Evolutionary conservation across 2,797 vertebrate species (phyloP).

Genomic region (Tenualosa thibaudeaui): DNA sequence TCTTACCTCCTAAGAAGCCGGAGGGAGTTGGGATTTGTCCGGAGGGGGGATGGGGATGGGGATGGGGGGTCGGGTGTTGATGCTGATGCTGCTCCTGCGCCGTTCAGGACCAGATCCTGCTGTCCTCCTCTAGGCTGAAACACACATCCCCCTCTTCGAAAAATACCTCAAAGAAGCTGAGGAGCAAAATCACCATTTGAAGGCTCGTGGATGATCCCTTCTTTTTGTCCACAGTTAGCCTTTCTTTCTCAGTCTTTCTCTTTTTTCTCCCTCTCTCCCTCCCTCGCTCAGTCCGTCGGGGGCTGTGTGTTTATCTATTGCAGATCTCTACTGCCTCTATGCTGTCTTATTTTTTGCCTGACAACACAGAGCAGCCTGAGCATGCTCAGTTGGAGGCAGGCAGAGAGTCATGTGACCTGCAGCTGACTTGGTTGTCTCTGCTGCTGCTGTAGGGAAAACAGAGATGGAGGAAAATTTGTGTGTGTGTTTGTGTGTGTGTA

Average conservation of each 20-base stretch:
- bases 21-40: constrained; percentile 32
- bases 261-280: constrained; percentile 11
- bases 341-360: constrained; percentile 81
- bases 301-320: constrained; percentile 77
- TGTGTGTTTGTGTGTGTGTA: neutral
- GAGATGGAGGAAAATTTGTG: constrained; percentile 49
- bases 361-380: constrained; percentile 77
- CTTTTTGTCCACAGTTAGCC: constrained; percentile 32
- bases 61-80: constrained; percentile 17
- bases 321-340: constrained; percentile 74
- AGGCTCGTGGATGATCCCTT: constrained; percentile 22
- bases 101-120: constrained; percentile 45
- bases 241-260: constrained; percentile 34
- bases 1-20: constrained; percentile 75
- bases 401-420: constrained; percentile 77
- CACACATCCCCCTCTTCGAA: constrained; percentile 30
- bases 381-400: constrained; percentile 75
- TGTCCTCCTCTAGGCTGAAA: constrained; percentile 41
- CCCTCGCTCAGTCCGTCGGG: constrained; percentile 45
- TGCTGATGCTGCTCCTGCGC: constrained; percentile 57
- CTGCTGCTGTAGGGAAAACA: constrained; percentile 48
- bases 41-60: neutral
- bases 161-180: neutral
- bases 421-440: constrained; percentile 76
- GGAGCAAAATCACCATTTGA: constrained; percentile 10